Evolutionary conservation across 2,797 vertebrate species (phyloP), one percentile per base, ranked within the genome.

Genomic region (Paedocypris micromegethes): DNA sequence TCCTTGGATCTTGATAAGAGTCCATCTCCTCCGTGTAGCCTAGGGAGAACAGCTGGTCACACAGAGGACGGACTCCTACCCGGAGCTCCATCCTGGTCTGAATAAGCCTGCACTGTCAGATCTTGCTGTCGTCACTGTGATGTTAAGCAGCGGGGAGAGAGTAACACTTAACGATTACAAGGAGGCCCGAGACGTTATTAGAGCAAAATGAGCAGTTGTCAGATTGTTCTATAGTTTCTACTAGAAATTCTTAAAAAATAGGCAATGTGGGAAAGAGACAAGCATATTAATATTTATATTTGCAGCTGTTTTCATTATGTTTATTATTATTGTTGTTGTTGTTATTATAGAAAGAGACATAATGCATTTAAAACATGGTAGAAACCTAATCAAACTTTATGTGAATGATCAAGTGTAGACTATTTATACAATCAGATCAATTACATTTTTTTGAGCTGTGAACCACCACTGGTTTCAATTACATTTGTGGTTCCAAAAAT

Each of bases 1-100:
- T 40, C 59, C 68, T 60, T 71, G 37, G 67, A 72, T 74, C 67
- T 70, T 53, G 68, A 78, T 78, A 74, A 76, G 58, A 57, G 64
- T 51, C 58, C 9, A 42, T 73, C 66, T 72, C 66, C 66, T 60
- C n/a, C 6, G 42, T 58, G 8, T 53, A 53, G 55, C 64, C 53
- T 5, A 58, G 63, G 65, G 73, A 69, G 70, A 64, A 54, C 55
- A 72, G 70, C 70, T 66, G 69, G 75, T 68, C 72, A 52, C 68
- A 66, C 8, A 72, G 74, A 87, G 84, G 84, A 86, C 85, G 81
- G 70, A 77, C 83, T 72, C 81, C 77, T 80, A 85, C 80, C 50
- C 68, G 52, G 84, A 83, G 82, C 72, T 66, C 62, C 42, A 64
- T 62, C 63, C 74, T 58, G 45, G 46, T 52, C 59, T 68, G 72